These are phyloP conservation scores for Melanotus villosus DNA, from an alignment of 2,888 invertebrate species.

Conservation along the genomic window DNA sequence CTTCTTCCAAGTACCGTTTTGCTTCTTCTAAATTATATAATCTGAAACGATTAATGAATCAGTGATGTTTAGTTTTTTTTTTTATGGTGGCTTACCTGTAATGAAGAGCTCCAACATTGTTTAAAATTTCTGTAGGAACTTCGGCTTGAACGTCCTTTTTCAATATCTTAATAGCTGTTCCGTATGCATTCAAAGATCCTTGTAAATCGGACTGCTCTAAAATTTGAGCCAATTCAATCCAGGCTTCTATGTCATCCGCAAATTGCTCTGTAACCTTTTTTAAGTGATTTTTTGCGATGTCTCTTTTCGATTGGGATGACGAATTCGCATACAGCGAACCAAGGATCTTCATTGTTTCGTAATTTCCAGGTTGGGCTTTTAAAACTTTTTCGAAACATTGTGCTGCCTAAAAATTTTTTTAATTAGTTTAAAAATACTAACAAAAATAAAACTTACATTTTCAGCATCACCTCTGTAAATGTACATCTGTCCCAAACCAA, in stretches of 20 bases:
- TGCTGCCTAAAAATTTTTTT: conserved; percentile 79
- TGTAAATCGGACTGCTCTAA: conserved; percentile 94
- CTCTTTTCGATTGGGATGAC: conserved; percentile 89
- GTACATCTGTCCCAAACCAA: conserved; percentile 99
- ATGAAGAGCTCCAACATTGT: conserved; percentile 96
- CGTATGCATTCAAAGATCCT: conserved; percentile 92
- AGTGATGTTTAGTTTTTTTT: no score
- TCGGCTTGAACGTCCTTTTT: conserved; percentile 94
- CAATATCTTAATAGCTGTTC: conserved; percentile 92
- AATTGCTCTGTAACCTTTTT: conserved; percentile 97
- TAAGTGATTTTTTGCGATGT: conserved; percentile 93
- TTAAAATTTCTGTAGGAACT: conserved; percentile 97
- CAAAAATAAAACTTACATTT: conserved; percentile 75
- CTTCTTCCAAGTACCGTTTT: conserved; percentile 86
- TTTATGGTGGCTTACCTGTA: conserved; percentile 79
- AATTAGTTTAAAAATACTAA: not conserved
- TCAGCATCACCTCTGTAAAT: conserved; percentile 96
- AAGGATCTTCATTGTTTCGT: conserved; percentile 99
- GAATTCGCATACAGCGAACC: conserved; percentile 97
- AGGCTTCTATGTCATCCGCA: conserved; percentile 98
- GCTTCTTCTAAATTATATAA: conserved; percentile 90
- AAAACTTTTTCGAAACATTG: conserved; percentile 99
- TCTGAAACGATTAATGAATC: conserved; percentile 70
- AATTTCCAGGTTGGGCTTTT: conserved; percentile 97
- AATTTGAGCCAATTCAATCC: conserved; percentile 99